A percentile compares a stretch with the other conserved stretches of the same genome.
Conservation (phyloP, 2,797 vertebrate species). For the Leucoraja ocellata region DNA sequence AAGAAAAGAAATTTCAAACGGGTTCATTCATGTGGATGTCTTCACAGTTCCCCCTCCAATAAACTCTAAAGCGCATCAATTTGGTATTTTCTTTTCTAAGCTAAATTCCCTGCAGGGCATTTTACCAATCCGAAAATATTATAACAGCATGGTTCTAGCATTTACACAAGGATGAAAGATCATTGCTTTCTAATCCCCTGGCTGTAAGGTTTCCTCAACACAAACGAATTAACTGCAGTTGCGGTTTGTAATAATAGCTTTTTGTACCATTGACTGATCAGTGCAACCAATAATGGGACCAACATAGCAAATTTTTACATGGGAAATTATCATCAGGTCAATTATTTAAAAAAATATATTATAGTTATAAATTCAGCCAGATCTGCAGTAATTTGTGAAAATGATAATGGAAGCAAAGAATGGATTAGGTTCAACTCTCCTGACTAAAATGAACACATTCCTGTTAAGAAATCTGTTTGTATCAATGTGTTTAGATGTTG, state of each 20-base stretch:
- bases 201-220: neutral
- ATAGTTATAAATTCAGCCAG: too few relatives aligned
- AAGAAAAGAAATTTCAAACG: neutral
- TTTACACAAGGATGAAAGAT: conserved; percentile 34
- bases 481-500: neutral
- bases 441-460: neutral
- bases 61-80: conserved; percentile 8
- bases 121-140: conserved; percentile 25
- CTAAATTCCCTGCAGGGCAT: conserved; percentile 7
- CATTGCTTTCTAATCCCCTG: neutral
- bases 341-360: too few relatives aligned
- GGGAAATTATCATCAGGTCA: neutral
- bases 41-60: neutral
- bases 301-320: neutral
- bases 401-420: neutral
- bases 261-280: neutral
- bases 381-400: neutral
- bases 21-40: neutral
- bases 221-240: conserved; percentile 23
- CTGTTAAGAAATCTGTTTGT: neutral
- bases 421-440: neutral
- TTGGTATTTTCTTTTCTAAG: conserved; percentile 13
- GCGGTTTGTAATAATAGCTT: neutral
- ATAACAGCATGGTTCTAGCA: neutral
- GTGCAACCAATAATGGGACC: neutral